Evolutionary conservation across 2,888 invertebrate genomes (phyloP).

Genomic region (Syrphus vitripennis): DNA sequence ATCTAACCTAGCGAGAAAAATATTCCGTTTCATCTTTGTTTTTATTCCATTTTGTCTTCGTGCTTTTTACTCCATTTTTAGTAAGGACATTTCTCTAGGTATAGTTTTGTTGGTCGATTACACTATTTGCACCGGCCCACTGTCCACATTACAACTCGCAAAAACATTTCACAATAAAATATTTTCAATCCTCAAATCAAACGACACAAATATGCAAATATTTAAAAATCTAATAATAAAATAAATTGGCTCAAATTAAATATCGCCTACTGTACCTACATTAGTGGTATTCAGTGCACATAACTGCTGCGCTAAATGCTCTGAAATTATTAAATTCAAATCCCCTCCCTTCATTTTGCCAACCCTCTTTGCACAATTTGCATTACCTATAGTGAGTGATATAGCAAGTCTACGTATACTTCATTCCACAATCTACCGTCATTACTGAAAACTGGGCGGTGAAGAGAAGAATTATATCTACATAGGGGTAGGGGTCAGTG

Average conservation of each 20-base stretch:
- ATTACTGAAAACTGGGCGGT: slow-evolving; percentile 3
- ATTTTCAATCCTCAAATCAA: neutral
- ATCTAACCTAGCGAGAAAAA: too few relatives aligned
- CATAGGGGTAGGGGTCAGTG: neutral
- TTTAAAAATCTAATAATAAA: neutral
- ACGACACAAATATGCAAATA: neutral
- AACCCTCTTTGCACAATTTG: neutral
- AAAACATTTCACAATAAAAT: too few relatives aligned
- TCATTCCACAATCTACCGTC: slow-evolving; percentile 30
- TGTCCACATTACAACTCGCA: too few relatives aligned
- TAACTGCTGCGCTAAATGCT: slow-evolving; percentile 51
- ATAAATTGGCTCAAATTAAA: slow-evolving; percentile 9
- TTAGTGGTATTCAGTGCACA: slow-evolving; percentile 41
- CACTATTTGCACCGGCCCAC: too few relatives aligned
- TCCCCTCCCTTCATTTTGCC: neutral
- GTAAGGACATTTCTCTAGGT: too few relatives aligned
- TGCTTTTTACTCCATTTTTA: too few relatives aligned
- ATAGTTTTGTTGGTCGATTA: too few relatives aligned
- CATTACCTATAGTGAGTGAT: slow-evolving; percentile 19
- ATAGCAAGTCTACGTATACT: neutral
- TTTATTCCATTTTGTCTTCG: too few relatives aligned
- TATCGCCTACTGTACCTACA: slow-evolving; percentile 20
- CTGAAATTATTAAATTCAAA: slow-evolving; percentile 62
- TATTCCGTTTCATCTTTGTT: too few relatives aligned
- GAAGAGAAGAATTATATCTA: neutral